phyloP scores from a whole-genome alignment of 2,113 vertebrate genomes.

The Caranx ignobilis region DNA sequence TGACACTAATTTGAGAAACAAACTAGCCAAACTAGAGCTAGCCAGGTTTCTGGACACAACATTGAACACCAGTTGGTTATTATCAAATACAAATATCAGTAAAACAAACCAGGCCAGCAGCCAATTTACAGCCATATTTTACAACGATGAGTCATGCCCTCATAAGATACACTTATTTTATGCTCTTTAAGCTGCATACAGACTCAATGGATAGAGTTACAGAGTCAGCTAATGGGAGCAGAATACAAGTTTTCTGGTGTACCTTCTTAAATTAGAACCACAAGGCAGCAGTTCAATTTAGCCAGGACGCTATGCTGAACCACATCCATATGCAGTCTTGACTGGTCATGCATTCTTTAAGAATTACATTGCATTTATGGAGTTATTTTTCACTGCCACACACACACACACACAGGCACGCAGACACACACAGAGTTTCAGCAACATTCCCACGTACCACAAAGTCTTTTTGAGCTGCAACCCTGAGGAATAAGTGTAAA shows the following conservation, averaged over 20 bases:
- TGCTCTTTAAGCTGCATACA: conserved; percentile 30
- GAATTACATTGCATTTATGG: conserved; percentile 38
- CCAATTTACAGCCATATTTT: conserved; percentile 54
- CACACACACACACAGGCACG: not conserved
- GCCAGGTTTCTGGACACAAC: conserved; percentile 19
- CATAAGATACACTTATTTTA: conserved; percentile 6
- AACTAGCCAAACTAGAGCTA: not conserved
- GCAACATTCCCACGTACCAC: conserved; percentile 4
- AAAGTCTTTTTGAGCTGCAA: not conserved
- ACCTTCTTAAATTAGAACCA: conserved; percentile 55
- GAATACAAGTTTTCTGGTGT: conserved; percentile 26
- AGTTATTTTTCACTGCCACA: conserved; percentile 4
- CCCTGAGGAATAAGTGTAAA: not conserved
- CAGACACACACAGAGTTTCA: not conserved
- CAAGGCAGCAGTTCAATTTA: conserved; percentile 38
- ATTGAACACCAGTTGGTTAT: conserved; percentile 30
- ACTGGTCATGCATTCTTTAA: conserved; percentile 61
- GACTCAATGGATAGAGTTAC: conserved; percentile 37
- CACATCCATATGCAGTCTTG: conserved; percentile 39
- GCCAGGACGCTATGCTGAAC: conserved; percentile 40
- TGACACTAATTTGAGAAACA: conserved; percentile 21
- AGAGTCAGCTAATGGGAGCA: conserved; percentile 50
- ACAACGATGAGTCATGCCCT: conserved; percentile 16
- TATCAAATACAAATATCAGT: conserved; percentile 26
- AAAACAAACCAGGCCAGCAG: conserved; percentile 9